These are phyloP conservation scores for Smutsia gigantea DNA, from an alignment of 2,797 vertebrate genomes.

Conservation along the genomic window DNA sequence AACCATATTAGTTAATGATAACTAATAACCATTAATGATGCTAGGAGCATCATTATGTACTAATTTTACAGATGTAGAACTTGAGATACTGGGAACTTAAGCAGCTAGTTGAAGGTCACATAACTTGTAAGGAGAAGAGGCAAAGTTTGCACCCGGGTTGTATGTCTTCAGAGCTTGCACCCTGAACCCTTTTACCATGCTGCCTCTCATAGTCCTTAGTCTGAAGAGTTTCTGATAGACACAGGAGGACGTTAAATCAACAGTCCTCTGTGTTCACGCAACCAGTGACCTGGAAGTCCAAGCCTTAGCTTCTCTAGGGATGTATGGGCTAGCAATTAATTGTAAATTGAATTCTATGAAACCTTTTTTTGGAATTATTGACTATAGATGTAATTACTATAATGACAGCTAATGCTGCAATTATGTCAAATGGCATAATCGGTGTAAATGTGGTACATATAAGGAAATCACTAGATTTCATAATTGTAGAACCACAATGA, in stretches of 20 bases:
- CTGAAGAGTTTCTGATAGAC: not conserved
- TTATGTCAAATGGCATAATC: slow-evolving; percentile 75
- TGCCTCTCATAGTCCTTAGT: not conserved
- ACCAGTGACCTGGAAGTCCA: not conserved
- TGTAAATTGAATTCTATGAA: slow-evolving; percentile 55
- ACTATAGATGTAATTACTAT: slow-evolving; percentile 69
- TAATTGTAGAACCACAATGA: slow-evolving; percentile 62
- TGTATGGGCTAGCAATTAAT: slow-evolving; percentile 55
- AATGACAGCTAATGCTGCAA: slow-evolving; percentile 73
- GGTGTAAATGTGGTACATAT: slow-evolving; percentile 58
- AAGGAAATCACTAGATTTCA: slow-evolving; percentile 68
- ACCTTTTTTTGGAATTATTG: slow-evolving; percentile 71
- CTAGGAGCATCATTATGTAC: not conserved
- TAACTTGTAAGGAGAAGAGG: not conserved
- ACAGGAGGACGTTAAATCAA: not conserved
- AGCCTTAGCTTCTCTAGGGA: slow-evolving; percentile 5
- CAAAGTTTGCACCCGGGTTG: not conserved
- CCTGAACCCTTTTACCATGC: not conserved
- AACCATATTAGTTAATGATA: not conserved
- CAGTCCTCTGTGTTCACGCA: not conserved
- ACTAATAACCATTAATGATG: too few relatives aligned
- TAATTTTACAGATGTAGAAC: not conserved
- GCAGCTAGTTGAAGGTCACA: not conserved
- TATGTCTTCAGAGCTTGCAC: not conserved
- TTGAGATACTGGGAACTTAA: not conserved